Evolutionary conservation across 2,113 vertebrate species (phyloP).

Genomic region (Phalacrocorax pelagicus): DNA sequence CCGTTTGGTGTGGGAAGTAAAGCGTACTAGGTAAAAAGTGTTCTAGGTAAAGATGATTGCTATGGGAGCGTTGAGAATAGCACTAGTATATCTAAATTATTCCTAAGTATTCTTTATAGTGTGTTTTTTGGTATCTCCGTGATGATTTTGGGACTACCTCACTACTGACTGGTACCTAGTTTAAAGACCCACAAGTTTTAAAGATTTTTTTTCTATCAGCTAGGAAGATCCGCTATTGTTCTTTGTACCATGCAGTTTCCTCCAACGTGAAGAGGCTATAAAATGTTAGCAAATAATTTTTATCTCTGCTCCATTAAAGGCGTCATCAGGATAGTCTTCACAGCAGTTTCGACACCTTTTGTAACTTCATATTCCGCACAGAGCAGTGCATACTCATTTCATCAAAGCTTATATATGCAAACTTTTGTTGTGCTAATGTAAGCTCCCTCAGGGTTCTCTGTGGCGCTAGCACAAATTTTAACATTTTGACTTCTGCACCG

Average conservation of each 20-base stretch:
- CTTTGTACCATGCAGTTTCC: background rate
- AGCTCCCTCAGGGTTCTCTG: conserved; percentile 28
- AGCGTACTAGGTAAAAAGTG: background rate
- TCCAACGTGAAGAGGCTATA: background rate
- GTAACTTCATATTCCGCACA: background rate
- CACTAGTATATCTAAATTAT: background rate
- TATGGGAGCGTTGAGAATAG: background rate
- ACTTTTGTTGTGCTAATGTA: conserved; percentile 65
- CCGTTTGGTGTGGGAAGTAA: background rate
- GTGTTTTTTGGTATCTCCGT: background rate
- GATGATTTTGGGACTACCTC: background rate
- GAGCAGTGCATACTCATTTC: background rate
- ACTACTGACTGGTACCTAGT: background rate
- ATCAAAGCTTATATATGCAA: conserved; percentile 48
- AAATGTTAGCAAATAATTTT: conserved; percentile 30
- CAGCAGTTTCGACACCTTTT: background rate
- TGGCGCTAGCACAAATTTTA: conserved; percentile 38
- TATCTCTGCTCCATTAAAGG: background rate
- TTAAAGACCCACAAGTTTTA: background rate
- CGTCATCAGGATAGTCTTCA: background rate
- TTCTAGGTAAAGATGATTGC: background rate
- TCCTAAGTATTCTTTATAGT: background rate
- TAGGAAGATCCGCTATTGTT: background rate
- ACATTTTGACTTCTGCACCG: conserved; percentile 50
- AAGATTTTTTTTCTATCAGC: background rate